Evolutionary conservation across 2,113 vertebrate species (phyloP), one percentile per base, ranked within the genome.

Genomic region (Amphiprion ocellaris): DNA sequence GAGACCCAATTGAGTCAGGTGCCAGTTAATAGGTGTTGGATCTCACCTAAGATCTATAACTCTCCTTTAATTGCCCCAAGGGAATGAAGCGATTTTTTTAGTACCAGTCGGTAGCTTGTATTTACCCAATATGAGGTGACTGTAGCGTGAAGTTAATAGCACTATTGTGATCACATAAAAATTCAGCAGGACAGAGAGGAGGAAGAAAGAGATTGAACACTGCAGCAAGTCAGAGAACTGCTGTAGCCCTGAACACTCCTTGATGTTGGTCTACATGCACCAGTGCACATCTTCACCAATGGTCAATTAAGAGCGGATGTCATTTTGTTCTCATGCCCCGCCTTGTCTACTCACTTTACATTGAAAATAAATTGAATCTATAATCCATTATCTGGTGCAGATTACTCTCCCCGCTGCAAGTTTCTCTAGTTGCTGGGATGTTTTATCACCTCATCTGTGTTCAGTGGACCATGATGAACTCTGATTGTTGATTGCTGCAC

Each of bases 241-340:
- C 23, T 60, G 46, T 46, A 68, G 77, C 58, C 77, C 50, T 59
- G 44, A 83, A 74, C 68, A 44, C 56, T 64, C 44, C 79, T 69
- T 47, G 49, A 64, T 77, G 63, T 49, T 46, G 53, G 39, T 39
- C 66, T 61, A 23, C 68, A 81, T 55, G 83, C 85, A 69, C 66
- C 59, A 11, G 47, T 82, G 81, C 73, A 80, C 86, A 62, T 76
- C 79, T 60, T 30, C 74, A 70, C 78, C 71, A 47, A 69, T 65
- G 79, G 82, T 81, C 92, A 92, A 92, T 93, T 92, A 92, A 93
- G 88, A 79, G 81, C 41, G 69, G 87, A 85, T 86, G 89, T 84
- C 77, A 77, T 89, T 83, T 92, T 89, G 69, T 74, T 85, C 73
- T 74, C 3, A 11, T 47, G 82, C 77, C 69, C 77, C 44, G 53